phyloP scores from a whole-genome alignment of 2,888 invertebrate species.

The Cacoxenus indagator region DNA sequence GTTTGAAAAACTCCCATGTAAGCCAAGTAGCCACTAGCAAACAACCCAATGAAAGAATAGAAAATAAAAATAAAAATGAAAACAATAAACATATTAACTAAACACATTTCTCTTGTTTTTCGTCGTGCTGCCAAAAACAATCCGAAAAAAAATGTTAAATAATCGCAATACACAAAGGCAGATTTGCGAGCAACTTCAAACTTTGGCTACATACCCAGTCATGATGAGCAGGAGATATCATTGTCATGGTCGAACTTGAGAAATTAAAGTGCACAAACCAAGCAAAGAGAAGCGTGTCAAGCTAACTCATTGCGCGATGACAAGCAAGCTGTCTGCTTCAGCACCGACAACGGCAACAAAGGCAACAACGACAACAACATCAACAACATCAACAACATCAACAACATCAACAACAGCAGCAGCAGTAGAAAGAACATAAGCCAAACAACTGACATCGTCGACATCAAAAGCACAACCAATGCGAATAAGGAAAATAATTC shows the following conservation, averaged over 20 bases:
- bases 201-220: slow-evolving; percentile 39
- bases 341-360: slow-evolving; percentile 19
- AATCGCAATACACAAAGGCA: slow-evolving; percentile 20
- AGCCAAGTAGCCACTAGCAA: not conserved
- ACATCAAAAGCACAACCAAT: not conserved
- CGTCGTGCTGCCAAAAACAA: slow-evolving; percentile 20
- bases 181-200: slow-evolving; percentile 34
- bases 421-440: not conserved
- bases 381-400: slow-evolving; percentile 22
- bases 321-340: not conserved
- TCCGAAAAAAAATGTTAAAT: not conserved
- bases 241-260: slow-evolving; percentile 10
- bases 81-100: slow-evolving; percentile 40
- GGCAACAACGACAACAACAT: slow-evolving; percentile 1
- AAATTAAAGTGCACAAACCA: not conserved
- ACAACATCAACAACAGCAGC: slow-evolving; percentile 37
- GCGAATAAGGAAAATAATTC: slow-evolving; percentile 16
- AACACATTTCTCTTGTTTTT: slow-evolving; percentile 51
- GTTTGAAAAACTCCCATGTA: slow-evolving; percentile 20
- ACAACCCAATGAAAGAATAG: not conserved
- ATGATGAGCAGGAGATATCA: slow-evolving; percentile 26
- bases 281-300: not conserved
- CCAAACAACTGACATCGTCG: not conserved
- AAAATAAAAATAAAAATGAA: not conserved
- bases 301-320: slow-evolving; percentile 1